Evolutionary conservation across 2,113 vertebrate genomes (phyloP).

Genomic region (Crotalus viridis): DNA sequence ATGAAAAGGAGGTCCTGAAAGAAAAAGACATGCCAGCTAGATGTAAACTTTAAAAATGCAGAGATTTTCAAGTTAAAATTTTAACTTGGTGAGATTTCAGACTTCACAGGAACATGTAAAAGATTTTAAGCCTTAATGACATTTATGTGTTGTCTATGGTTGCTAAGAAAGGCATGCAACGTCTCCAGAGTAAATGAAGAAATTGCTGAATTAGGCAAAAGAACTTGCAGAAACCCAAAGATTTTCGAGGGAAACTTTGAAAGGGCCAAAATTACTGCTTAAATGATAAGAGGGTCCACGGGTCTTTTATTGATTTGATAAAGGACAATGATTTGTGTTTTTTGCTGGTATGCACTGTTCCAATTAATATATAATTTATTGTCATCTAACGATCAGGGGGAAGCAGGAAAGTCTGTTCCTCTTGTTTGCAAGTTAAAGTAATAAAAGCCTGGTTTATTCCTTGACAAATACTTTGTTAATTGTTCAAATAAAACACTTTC

Average conservation of each 20-base stretch:
- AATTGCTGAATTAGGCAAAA: background rate
- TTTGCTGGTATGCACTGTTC: background rate
- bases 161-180: background rate
- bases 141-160: background rate
- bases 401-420: background rate
- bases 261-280: background rate
- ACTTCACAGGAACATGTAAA: background rate
- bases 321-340: background rate
- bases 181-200: background rate
- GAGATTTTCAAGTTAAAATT: background rate
- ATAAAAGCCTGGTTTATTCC: background rate
- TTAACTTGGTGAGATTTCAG: background rate
- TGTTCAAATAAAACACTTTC: background rate
- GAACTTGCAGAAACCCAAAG: background rate
- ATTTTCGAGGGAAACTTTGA: background rate
- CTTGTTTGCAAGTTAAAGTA: background rate
- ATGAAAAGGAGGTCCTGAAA: background rate
- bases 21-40: background rate
- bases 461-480: background rate
- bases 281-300: background rate
- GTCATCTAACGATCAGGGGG: background rate
- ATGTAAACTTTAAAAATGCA: background rate
- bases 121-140: background rate
- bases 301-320: background rate
- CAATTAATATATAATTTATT: background rate